Base-by-base conservation (phyloP, 2,888 invertebrate species). In the Drosophila differens region DNA sequence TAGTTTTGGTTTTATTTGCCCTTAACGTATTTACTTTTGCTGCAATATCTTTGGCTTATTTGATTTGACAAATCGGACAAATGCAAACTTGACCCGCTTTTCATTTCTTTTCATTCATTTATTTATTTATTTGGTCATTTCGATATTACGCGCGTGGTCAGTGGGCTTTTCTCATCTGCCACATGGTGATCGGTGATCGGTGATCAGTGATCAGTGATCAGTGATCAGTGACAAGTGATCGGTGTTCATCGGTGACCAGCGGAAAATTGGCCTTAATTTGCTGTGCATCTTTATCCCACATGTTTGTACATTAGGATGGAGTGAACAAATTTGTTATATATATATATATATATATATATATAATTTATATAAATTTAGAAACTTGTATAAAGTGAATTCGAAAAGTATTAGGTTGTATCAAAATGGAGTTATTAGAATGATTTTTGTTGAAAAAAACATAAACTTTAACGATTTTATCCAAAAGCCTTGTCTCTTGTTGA, bases 61-160 rank as follows among this genome's bases (percentile, higher is more conserved):
- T 73, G 70, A 78, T 76, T 71, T 60, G 74, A 54, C 63, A 47
- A 25, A 47, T 47, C 47, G 53, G 76, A 67, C 65, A 51, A 73
- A 72, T 72, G 82, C 82, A 82, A 86, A 86, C 85, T 86, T 86
- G 85, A 89, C 85, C 89, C 67, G 73, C 70, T 83, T 83, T 44
- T 30, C 37, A 39, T n/a, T 16, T 52, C n/a, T 30, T 37, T 55
- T 55, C 28, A 37, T n/a, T 28, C 37, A 9, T 33, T 53, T 32
- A 7, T 25, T 14, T 28, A 19, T n/a, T n/a, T 52, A n/a, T 75
- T 59, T 65, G 72, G 32, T 54, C 39, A 65, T 30, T 60, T 41
- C 39, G 30, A 28, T 35, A 39, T 58, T 52, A 35, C 28, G 28
- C 12, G 4, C 35, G 19, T 39, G 37, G 35, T 25, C 53, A 53